Base-by-base conservation (phyloP, 1,140 invertebrate genomes). In the Sesamia nonagrioides region DNA sequence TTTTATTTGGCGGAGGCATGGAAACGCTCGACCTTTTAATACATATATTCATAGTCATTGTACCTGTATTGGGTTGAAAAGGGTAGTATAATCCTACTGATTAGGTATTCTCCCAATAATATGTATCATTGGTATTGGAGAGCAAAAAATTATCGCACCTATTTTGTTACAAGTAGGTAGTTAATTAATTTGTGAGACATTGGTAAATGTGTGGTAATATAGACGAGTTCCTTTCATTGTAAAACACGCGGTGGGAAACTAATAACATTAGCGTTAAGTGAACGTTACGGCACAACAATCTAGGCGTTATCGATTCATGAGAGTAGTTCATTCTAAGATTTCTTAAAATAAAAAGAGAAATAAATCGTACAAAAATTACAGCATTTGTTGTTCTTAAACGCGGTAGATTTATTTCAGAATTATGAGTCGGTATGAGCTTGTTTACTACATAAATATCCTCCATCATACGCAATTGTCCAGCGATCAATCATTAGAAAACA, bases 401-500 rank as follows among this genome's bases (percentile, higher is more conserved):
- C 33, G 2, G 1, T 15, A 9, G 35, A 11, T 63, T 42, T 18
- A n/a, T 63, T 40, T 18, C 42, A 17, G 13, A 18, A 42, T 63
- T 40, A 42, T 40, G 8, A 18, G 1, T 1, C 4, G 60, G 11
- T 4, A 37, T 11, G 17, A 18, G 18, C 37, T 18, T 18, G 35
- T 21, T 13, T 63, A 11, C 8, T 7, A 37, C 15, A 15, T 33
- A 50, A 68, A 48, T 50, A n/a, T 68, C 21, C 11, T 50, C 42
- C 42, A 27, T 48, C 42, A 48, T 42, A 33, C 6, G n/a, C 15
- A 37, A 40, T 40, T 40, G 58, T 61, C 27, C 35, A n/a, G 9
- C 21, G 66, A 80, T 80, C 66, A 77, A 80, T 80, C 79, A 80
- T 71, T 50, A 54, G 35, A 66, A 80, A 54, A 71, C 63, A 80